Evolutionary conservation across 1,140 invertebrate genomes (phyloP).

Genomic region (Hylaeus anthracinus): DNA sequence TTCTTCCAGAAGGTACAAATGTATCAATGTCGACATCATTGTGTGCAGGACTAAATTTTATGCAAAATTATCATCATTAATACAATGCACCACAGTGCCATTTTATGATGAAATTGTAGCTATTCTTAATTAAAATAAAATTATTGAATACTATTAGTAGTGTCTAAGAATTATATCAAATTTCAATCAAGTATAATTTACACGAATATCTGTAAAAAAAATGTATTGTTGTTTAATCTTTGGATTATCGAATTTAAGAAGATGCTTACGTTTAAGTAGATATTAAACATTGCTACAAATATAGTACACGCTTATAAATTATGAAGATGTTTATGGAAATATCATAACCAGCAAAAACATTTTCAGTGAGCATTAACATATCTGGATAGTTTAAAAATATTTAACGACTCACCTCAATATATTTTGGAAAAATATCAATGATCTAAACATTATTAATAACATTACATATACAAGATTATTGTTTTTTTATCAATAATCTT

Average conservation of each 20-base stretch:
- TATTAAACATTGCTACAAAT: conserved; percentile 17
- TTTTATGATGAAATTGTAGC: conserved; percentile 10
- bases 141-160: conserved; percentile 17
- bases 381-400: conserved; percentile 26
- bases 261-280: conserved; percentile 36
- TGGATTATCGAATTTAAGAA: conserved; percentile 47
- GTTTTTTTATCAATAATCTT: conserved; percentile 7
- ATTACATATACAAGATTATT: conserved; percentile 40
- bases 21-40: conserved; percentile 4
- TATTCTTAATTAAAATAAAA: conserved; percentile 16
- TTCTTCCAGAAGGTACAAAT: conserved; percentile 4
- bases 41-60: neutral
- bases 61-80: conserved; percentile 4
- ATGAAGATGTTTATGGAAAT: conserved; percentile 34
- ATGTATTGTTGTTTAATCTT: conserved; percentile 43
- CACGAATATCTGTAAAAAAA: conserved; percentile 31
- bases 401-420: conserved; percentile 16
- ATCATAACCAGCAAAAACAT: conserved; percentile 17
- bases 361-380: conserved; percentile 36
- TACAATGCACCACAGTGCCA: conserved; percentile 20
- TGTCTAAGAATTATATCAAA: conserved; percentile 37
- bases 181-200: conserved; percentile 39
- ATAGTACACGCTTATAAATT: conserved; percentile 20
- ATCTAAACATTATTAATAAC: conserved; percentile 28
- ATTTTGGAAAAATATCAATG: conserved; percentile 33